Evolutionary conservation across 2,113 vertebrate genomes (phyloP).

Genomic region (Pluvialis apricaria): DNA sequence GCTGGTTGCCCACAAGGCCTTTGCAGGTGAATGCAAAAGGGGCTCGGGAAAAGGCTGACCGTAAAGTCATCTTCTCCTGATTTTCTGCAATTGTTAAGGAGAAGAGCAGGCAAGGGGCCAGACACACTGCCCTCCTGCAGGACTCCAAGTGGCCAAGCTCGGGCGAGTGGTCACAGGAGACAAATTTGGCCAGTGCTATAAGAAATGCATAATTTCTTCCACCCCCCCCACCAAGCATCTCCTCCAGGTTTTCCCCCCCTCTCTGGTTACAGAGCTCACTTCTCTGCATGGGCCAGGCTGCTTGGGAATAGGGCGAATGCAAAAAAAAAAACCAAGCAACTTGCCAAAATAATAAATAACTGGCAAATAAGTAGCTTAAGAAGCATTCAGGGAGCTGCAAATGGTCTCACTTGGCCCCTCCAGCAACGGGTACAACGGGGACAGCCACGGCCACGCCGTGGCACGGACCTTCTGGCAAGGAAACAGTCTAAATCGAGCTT

Average conservation of each 20-base stretch:
- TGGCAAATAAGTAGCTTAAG: not conserved
- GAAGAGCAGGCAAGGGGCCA: not conserved
- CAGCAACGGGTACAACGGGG: fast-evolving
- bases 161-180: fast-evolving
- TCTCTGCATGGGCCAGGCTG: not conserved
- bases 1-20: fast-evolving
- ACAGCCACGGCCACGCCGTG: not conserved
- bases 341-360: not conserved
- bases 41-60: not conserved
- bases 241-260: not conserved
- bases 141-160: not conserved
- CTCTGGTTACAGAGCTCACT: not conserved
- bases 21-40: not conserved
- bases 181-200: not conserved
- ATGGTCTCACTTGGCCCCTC: not conserved
- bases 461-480: not conserved
- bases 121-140: fast-evolving
- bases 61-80: not conserved
- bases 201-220: not conserved
- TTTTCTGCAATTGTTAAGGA: not conserved
- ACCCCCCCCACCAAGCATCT: fast-evolving
- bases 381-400: not conserved
- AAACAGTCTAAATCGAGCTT: conserved; percentile 18
- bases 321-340: not conserved
- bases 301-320: not conserved